These are phyloP conservation scores for Mionectes macconnelli DNA, from an alignment of 2,113 vertebrate species.

Conservation along the genomic window DNA sequence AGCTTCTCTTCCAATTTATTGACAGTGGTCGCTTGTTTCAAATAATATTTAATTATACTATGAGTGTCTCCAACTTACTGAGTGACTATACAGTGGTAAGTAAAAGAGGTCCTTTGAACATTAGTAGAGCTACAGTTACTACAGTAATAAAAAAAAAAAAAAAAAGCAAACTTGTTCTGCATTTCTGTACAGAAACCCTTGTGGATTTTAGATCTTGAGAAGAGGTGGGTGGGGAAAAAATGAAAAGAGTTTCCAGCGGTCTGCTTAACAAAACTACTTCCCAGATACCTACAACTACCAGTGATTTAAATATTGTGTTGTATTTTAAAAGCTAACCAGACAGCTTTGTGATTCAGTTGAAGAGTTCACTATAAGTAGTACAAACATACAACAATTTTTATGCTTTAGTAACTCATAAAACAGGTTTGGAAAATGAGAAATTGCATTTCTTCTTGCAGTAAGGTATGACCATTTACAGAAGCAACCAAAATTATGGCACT, in stretches of 20 bases:
- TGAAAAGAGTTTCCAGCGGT: neutral
- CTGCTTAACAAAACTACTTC: neutral
- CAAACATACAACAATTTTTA: constrained; percentile 11
- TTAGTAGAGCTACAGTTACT: neutral
- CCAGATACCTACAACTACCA: neutral
- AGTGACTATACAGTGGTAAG: neutral
- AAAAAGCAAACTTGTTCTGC: neutral
- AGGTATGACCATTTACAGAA: constrained; percentile 53
- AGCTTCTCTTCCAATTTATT: neutral
- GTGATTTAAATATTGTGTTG: neutral
- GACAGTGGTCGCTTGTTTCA: neutral
- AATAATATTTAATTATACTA: neutral
- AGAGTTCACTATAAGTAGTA: constrained; percentile 16
- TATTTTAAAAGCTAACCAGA: neutral
- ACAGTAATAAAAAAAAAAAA: neutral
- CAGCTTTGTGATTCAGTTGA: neutral
- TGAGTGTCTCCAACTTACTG: neutral
- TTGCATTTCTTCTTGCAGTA: constrained; percentile 62
- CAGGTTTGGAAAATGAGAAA: neutral
- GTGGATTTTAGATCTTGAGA: neutral
- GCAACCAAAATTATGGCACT: constrained; percentile 54
- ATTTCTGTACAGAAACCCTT: neutral
- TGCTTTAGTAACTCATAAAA: constrained; percentile 38
- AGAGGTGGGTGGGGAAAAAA: neutral
- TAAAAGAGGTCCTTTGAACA: neutral